Conservation (phyloP, 2,888 invertebrate species). For the Zygothrica quintamaculata region DNA sequence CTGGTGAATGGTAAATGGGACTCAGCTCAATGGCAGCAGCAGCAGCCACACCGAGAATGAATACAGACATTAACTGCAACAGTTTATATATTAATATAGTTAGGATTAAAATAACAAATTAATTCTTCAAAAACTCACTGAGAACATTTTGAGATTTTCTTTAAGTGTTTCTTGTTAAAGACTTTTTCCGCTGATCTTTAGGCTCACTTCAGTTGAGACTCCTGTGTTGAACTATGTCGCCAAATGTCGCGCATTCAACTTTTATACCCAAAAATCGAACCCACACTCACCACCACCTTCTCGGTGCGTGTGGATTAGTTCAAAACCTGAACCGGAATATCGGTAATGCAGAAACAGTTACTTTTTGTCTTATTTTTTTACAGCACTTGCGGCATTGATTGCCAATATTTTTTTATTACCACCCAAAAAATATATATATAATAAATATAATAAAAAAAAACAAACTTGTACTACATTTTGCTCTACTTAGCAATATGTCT, state of each 20-base stretch:
- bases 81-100: background rate
- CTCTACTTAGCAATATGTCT: constrained; percentile 29
- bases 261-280: constrained; percentile 74
- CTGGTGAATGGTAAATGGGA: constrained; percentile 63
- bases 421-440: too few relatives aligned
- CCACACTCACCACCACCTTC: constrained; percentile 35
- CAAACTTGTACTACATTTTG: constrained; percentile 7
- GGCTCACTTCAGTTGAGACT: constrained; percentile 76
- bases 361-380: constrained; percentile 47
- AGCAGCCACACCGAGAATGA: constrained; percentile 74
- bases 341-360: constrained; percentile 66
- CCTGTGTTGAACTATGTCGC: constrained; percentile 83
- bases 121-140: constrained; percentile 39
- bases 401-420: constrained; percentile 55
- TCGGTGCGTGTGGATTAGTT: constrained; percentile 51
- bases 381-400: constrained; percentile 49
- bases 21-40: constrained; percentile 78
- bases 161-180: constrained; percentile 13
- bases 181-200: constrained; percentile 42
- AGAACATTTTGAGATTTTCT: constrained; percentile 58
- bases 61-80: constrained; percentile 74
- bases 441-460: too few relatives aligned
- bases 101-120: background rate
- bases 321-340: constrained; percentile 69
- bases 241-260: constrained; percentile 77